A percentile compares a stretch with the other conserved stretches of the same genome.
These are phyloP conservation scores for Chunga burmeisteri DNA, from an alignment of 2,113 vertebrate species.

Conservation along the genomic window DNA sequence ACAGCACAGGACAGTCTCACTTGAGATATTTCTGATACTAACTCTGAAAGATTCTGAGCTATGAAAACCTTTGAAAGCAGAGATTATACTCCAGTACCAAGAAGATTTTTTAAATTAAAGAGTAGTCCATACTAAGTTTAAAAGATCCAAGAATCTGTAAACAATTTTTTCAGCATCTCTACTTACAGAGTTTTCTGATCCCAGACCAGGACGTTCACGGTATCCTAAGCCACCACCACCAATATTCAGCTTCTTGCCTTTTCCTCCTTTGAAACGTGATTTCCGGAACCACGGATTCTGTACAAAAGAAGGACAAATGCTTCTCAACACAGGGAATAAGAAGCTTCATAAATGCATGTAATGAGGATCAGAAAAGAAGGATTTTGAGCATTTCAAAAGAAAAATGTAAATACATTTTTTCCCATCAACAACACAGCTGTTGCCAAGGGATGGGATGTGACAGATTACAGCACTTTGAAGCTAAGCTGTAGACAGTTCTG, in stretches of 20 bases:
- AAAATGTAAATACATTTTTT: not conserved
- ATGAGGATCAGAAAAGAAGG: not conserved
- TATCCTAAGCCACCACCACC: constrained; percentile 96
- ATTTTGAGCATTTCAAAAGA: not conserved
- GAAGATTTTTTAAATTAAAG: not conserved
- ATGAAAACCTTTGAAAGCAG: not conserved
- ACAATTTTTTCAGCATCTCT: not conserved
- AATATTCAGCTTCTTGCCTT: constrained; percentile 95
- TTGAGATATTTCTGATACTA: not conserved
- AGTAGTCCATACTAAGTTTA: not conserved
- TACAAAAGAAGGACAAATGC: not conserved
- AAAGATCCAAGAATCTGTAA: not conserved
- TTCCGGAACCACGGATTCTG: constrained; percentile 98
- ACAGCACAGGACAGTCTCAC: not conserved
- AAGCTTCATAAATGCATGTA: not conserved
- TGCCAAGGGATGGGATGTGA: not conserved
- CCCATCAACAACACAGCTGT: not conserved
- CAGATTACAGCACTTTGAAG: not conserved
- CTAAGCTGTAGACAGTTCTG: not conserved
- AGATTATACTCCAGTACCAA: not conserved
- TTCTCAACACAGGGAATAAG: not conserved
- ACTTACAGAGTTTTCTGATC: constrained; percentile 91
- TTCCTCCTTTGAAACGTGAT: constrained; percentile 94
- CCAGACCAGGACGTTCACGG: constrained; percentile 91
- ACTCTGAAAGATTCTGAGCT: not conserved